Conservation (phyloP, 2,888 invertebrate species). For the Melieria crassipennis region DNA sequence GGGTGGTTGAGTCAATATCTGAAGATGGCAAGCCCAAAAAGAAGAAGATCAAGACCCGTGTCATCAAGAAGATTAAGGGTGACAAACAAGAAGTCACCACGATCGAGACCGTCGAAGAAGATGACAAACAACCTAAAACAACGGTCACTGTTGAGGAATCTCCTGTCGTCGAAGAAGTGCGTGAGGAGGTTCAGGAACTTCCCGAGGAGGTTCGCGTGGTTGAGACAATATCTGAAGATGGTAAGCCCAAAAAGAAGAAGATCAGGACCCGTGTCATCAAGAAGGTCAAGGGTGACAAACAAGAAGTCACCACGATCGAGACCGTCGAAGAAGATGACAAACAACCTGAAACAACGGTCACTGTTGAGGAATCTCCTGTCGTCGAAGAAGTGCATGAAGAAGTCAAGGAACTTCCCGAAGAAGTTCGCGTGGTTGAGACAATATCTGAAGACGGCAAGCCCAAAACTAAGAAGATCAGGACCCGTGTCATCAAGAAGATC, state of each 20-base stretch:
- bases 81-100: conserved; percentile 36
- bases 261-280: conserved; percentile 34
- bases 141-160: conserved; percentile 33
- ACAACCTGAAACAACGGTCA: conserved; percentile 36
- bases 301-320: conserved; percentile 37
- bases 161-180: conserved; percentile 21
- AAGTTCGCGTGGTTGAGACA: conserved; percentile 30
- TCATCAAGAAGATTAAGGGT: conserved; percentile 33
- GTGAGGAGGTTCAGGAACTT: conserved; percentile 25
- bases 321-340: conserved; percentile 37
- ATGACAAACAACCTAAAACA: conserved; percentile 34
- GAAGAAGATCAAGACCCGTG: conserved; percentile 32
- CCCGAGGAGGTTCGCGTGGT: conserved; percentile 33
- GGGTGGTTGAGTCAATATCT: conserved; percentile 21
- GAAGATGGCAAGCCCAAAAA: conserved; percentile 36
- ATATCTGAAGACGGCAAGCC: conserved; percentile 36
- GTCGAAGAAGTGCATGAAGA: conserved; percentile 31
- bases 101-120: conserved; percentile 36
- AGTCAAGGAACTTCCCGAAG: conserved; percentile 35
- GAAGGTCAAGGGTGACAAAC: conserved; percentile 33
- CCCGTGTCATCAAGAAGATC: conserved; percentile 35
- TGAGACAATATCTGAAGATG: conserved; percentile 30
- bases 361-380: conserved; percentile 27
- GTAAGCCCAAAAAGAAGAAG: conserved; percentile 30
- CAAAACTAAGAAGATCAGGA: conserved; percentile 32